A percentile compares a stretch with the other conserved stretches of the same genome.
These are phyloP conservation scores for Archegozetes longisetosus DNA, from an alignment of 1,140 invertebrate genomes.

Conservation along the genomic window DNA sequence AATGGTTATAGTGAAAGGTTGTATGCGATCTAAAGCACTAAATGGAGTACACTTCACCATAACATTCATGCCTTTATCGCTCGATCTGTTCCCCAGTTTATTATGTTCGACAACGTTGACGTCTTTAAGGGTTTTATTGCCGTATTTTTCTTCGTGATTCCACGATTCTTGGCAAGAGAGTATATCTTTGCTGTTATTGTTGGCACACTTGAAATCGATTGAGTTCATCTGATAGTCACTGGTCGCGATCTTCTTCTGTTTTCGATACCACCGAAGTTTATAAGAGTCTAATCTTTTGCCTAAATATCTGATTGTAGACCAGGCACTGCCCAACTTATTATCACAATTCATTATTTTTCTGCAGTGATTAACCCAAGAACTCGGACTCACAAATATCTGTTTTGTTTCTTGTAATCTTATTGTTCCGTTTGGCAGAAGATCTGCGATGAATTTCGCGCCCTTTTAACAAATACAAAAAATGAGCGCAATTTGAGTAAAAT, in stretches of 20 bases:
- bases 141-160: background rate
- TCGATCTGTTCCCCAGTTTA: conserved; percentile 7
- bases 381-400: conserved; percentile 71
- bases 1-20: conserved; percentile 76
- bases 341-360: conserved; percentile 77
- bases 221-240: too few relatives aligned
- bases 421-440: conserved; percentile 65
- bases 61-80: conserved; percentile 30
- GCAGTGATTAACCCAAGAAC: conserved; percentile 78
- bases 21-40: conserved; percentile 65
- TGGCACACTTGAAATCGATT: background rate
- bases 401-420: conserved; percentile 73
- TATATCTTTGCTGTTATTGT: background rate
- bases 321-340: conserved; percentile 78
- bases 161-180: background rate
- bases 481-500: too few relatives aligned
- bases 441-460: conserved; percentile 75
- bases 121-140: background rate
- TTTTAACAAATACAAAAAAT: conserved; percentile 34
- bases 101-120: conserved; percentile 1
- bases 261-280: conserved; percentile 63
- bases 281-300: conserved; percentile 70
- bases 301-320: conserved; percentile 61
- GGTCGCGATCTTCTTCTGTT: conserved; percentile 27
- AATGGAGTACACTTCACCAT: conserved; percentile 75